Evolutionary conservation across 2,797 vertebrate genomes (phyloP), one percentile per base, ranked within the genome.

Genomic region (Coranthus polyacanthus): DNA sequence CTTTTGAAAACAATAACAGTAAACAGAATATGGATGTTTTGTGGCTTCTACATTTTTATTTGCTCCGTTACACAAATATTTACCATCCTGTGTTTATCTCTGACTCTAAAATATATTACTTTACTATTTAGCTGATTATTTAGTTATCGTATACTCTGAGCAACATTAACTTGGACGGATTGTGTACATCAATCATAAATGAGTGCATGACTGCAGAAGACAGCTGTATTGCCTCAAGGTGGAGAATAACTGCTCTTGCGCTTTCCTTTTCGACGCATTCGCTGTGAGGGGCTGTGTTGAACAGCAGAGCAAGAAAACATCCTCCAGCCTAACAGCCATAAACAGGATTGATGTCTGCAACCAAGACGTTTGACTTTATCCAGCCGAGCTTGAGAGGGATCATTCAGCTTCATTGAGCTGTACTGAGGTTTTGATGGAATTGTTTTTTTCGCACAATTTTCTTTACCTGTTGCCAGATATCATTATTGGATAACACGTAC

Each of bases 281-380:
- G 53, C 89, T 81, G 77, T 56, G 80, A 87, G 84, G 57, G 55
- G 47, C 74, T 79, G 78, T 87, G 90, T 83, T 78, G 86, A 91
- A 92, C 88, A 90, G 90, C 82, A 79, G 75, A 78, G 86, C 86
- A 75, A 56, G 78, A 88, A 94, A 93, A 92, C 90, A 92, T 92
- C 89, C 91, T 85, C 60, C 72, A 91, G 91, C 84, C 82, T 81
- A 81, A 85, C 83, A 81, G 84, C 77, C 89, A 91, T 93, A 91
- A 94, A 94, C 88, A 90, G 86, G 90, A 94, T 92, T 93, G 93
- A 94, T 94, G 92, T 92, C 84, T 82, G 84, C 80, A 58, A 91
- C 90, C 89, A 81, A 87, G 85, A 89, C 76, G 68, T 92, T 92
- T 91, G 92, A 92, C 90, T 93, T 88, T 88, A 92, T 92, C 88